These are phyloP conservation scores for Chloroceryle aenea DNA, from an alignment of 2,113 vertebrate genomes.

Conservation along the genomic window DNA sequence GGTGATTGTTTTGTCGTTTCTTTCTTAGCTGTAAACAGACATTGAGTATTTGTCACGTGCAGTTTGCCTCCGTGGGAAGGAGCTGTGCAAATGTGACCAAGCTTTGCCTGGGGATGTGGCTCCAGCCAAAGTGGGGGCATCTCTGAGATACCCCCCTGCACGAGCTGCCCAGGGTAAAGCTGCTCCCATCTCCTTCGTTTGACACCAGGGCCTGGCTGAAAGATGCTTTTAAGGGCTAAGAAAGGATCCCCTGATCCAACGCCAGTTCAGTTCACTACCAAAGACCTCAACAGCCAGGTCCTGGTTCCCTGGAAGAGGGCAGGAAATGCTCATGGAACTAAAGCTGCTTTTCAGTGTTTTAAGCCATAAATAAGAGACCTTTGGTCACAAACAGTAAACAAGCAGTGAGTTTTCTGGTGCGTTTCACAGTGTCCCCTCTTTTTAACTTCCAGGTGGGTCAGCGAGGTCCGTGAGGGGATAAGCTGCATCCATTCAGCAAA, in stretches of 20 bases:
- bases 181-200: not conserved
- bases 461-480: not conserved
- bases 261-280: not conserved
- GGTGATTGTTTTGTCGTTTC: not conserved
- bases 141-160: not conserved
- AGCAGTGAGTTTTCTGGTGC: too few species aligned
- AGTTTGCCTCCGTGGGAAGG: not conserved
- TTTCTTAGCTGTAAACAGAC: not conserved
- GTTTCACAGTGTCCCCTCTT: not conserved
- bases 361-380: not conserved
- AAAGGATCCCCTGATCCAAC: accelerated
- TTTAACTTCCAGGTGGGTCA: accelerated
- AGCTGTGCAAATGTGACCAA: accelerated
- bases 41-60: not conserved
- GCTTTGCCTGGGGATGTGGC: not conserved
- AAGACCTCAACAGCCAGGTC: not conserved
- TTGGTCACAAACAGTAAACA: not conserved
- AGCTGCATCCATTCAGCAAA: not conserved
- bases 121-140: not conserved
- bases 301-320: not conserved
- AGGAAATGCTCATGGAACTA: not conserved
- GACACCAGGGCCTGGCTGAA: not conserved
- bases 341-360: not conserved
- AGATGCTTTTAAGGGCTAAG: not conserved
- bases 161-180: accelerated